These are phyloP conservation scores for Phytoseiulus persimilis DNA, from an alignment of 2,888 invertebrate genomes.

Conservation along the genomic window DNA sequence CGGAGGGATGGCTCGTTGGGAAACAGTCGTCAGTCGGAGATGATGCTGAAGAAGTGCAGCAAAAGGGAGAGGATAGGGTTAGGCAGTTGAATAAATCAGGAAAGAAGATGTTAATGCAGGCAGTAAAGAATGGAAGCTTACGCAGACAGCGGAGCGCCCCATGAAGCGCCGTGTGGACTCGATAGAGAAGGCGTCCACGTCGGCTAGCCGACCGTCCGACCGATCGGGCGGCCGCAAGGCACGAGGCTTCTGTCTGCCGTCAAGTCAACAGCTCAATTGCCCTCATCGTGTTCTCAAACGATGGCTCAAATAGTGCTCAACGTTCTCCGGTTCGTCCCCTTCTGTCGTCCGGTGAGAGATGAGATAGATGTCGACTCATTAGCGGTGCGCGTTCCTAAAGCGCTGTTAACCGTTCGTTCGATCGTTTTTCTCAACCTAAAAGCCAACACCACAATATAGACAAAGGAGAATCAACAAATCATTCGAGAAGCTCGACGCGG, in stretches of 20 bases:
- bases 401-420: too few relatives aligned
- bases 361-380: background rate
- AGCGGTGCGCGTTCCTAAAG: background rate
- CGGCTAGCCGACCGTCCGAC: background rate
- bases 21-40: background rate
- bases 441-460: background rate
- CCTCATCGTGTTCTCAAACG: conserved; percentile 25
- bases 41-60: background rate
- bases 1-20: background rate
- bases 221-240: background rate
- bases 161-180: background rate
- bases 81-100: background rate
- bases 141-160: background rate
- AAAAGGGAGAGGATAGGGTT: background rate
- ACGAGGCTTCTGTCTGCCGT: background rate
- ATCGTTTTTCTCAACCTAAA: background rate
- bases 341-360: background rate
- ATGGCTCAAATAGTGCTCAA: conserved; percentile 37
- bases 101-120: background rate
- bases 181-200: background rate
- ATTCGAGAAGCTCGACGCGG: too few relatives aligned
- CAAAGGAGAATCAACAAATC: too few relatives aligned
- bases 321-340: conserved; percentile 16
- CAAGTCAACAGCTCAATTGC: conserved; percentile 28
- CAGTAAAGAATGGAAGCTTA: background rate